Base-by-base conservation (phyloP, 2,888 invertebrate genomes). In the Athripsodes cinereus region DNA sequence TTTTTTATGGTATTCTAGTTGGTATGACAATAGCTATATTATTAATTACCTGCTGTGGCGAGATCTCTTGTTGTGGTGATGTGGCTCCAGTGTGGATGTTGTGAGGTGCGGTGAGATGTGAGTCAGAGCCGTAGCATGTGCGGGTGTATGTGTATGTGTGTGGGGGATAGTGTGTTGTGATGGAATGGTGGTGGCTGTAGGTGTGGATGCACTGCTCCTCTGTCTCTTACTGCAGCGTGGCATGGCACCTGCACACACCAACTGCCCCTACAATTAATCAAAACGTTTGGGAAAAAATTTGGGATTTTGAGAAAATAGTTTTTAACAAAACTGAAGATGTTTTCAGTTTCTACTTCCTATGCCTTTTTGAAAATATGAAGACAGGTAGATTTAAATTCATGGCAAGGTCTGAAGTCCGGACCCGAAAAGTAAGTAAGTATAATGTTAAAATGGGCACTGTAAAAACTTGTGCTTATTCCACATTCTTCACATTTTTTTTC, bases 211-310 rank as follows among this genome's bases (percentile, higher is more conserved):
- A 22, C 53, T 55, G 50, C 75, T 76, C 62, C 79, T 76, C 64
- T 78, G 75, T 61, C 79, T 74, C 68, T 79, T 79, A 68, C 78
- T 79, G 72, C 78, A 78, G 61, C 79, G 79, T 63, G 78, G 79
- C 79, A 79, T 79, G 34, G 70, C 71, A 31, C 69, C 58, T 52
- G 58, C 58, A 34, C 61, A 58, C 58, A 46, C 58, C 58, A 54
- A 51, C 58, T 54, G 58, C 58, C 58, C 58, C 58, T 58, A 11
- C 11, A 40, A 47, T 47, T 44, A 19, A 56, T 18, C n/a, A 16
- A 53, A 10, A 21, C 46, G 11, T 22, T 46, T 40, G 18, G 16
- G 8, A 52, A n/a, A n/a, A n/a, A n/a, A n/a, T n/a, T n/a, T n/a
- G n/a, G n/a, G n/a, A n/a, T n/a, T n/a, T n/a, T n/a, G n/a, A n/a